These are phyloP conservation scores for Regulus satrapa DNA, from an alignment of 2,113 vertebrate genomes.

Conservation along the genomic window DNA sequence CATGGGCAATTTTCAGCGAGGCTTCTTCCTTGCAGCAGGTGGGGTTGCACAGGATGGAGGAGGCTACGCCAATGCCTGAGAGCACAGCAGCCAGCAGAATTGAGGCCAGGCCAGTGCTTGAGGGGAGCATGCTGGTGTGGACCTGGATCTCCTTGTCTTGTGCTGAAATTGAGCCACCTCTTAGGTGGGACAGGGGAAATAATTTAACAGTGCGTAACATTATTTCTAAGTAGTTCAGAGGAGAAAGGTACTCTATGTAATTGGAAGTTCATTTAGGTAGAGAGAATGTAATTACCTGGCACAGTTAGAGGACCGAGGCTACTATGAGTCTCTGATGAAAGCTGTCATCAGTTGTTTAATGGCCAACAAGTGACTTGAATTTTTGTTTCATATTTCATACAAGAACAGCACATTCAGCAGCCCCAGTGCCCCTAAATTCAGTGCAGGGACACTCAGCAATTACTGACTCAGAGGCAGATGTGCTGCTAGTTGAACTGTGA, in stretches of 20 bases:
- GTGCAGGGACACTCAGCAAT: neutral
- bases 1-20: neutral
- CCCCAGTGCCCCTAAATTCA: conserved; percentile 11
- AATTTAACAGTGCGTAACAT: neutral
- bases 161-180: neutral
- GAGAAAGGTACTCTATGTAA: conserved; percentile 12
- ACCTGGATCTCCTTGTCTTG: neutral
- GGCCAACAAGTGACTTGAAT: conserved; percentile 8
- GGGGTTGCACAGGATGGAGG: neutral
- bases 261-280: conserved; percentile 46
- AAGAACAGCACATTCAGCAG: conserved; percentile 33
- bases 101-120: neutral
- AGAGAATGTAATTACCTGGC: conserved; percentile 37
- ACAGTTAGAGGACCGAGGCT: neutral
- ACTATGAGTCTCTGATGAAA: conserved; percentile 19
- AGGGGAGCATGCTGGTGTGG: neutral
- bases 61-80: accelerated
- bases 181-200: neutral
- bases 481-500: neutral
- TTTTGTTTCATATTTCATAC: conserved; percentile 34
- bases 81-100: neutral
- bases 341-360: conserved; percentile 36
- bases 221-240: conserved; percentile 1
- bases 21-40: neutral
- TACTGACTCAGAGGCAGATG: conserved; percentile 5